These are phyloP conservation scores for Cyclargus thomasi DNA, from an alignment of 1,140 invertebrate species.

Conservation along the genomic window DNA sequence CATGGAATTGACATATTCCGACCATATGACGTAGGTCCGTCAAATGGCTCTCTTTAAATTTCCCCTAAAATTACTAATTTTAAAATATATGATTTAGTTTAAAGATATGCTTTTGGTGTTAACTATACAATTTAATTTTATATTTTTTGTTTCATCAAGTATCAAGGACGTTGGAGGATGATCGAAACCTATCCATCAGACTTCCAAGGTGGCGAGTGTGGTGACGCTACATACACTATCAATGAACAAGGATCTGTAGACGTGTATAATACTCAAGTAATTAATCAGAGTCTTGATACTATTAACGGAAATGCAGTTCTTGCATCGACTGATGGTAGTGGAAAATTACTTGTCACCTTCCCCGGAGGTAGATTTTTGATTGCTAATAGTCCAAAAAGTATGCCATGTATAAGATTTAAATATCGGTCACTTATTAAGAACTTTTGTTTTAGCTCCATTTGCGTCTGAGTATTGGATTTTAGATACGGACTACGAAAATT, in stretches of 20 bases:
- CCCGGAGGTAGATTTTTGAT: slow-evolving; percentile 33
- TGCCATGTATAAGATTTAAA: neutral
- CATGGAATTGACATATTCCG: no score
- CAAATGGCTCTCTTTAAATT: no score
- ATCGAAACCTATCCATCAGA: slow-evolving; percentile 44
- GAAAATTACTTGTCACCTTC: slow-evolving; percentile 47
- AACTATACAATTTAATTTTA: no score
- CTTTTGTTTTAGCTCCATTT: slow-evolving; percentile 31
- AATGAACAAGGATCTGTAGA: slow-evolving; percentile 26
- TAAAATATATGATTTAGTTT: no score
- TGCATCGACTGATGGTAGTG: slow-evolving; percentile 37
- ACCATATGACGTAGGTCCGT: no score
- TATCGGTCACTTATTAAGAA: no score
- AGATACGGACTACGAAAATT: slow-evolving; percentile 53
- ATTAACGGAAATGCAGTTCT: slow-evolving; percentile 40
- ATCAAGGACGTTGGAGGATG: slow-evolving; percentile 44
- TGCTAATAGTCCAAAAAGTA: neutral
- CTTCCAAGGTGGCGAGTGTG: slow-evolving; percentile 47
- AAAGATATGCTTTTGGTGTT: no score
- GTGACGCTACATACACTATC: slow-evolving; percentile 42
- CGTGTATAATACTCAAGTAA: slow-evolving; percentile 46
- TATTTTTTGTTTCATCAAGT: slow-evolving; percentile 31
- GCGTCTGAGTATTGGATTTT: slow-evolving; percentile 52
- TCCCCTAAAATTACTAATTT: no score
- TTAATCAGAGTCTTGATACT: slow-evolving; percentile 34